Base-by-base conservation (phyloP, 92 coral and sea anemone species). In the Desmophyllum pertusum region DNA sequence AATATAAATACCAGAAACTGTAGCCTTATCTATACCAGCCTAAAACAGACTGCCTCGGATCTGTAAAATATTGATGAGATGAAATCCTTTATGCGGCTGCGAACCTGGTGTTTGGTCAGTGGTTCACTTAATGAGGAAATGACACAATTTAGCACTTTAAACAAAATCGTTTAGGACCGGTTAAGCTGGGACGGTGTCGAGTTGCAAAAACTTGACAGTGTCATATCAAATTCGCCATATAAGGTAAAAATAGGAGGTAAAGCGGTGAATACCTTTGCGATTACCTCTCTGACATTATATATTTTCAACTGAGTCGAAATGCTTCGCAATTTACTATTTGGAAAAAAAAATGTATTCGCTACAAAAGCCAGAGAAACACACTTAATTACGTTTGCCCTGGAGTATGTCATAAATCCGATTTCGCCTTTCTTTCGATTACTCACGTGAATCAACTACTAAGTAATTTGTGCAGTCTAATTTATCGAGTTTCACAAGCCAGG, bases 31-130 rank as follows among this genome's bases (percentile, higher is more conserved):
- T 48, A 48, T 48, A 48, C 2, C 19, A 2, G 6, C 25, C 35
- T 59, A 6, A 29, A 59, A 27, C 61, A 1, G 29, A 59, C 33
- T 59, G 65, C 35, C 35, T 25, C 7, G 15, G 6, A 10, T 29
- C 25, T 59, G 33, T 59, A 10, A 59, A 59, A 59, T 59, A 59
- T 59, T 59, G 65, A 59, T 59, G 65, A 59, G 35, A 25, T 7
- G 18, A 2, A 1, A 25, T n/a, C 3, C 8, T 8, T 27, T 59
- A 15, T 59, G 65, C 65, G 35, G 27, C 65, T 8, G 65, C 65
- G 14, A 25, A 9, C 35, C 30, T 0, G n/a, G n/a, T 59, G 35
- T 81, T 51, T 81, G 85, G 85, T 70, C 85, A 81, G 85, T 46
- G 70, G 85, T 69, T 38, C 21, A 9, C 66, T 11, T 25, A 64